Conservation (phyloP, 2,888 invertebrate species). For the Agrotis segetum region DNA sequence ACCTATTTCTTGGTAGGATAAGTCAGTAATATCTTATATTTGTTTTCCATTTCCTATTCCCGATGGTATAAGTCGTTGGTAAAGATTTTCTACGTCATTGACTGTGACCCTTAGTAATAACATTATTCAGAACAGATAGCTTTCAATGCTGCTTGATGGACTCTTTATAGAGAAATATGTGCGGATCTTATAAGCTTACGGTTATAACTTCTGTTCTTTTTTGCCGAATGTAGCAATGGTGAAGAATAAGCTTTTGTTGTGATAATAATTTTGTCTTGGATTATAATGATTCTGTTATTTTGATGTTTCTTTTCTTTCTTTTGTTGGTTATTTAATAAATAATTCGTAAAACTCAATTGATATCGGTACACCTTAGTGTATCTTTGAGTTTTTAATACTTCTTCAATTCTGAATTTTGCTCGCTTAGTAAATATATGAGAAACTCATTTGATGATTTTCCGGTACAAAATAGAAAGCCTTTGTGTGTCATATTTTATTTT, state of each 20-base stretch:
- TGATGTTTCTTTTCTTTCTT: not conserved
- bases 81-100: constrained; percentile 82
- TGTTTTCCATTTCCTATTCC: constrained; percentile 75
- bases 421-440: too few relatives aligned
- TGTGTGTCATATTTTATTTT: too few relatives aligned
- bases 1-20: constrained; percentile 55
- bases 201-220: constrained; percentile 24
- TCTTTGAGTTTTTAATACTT: too few relatives aligned
- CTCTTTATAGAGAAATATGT: constrained; percentile 51
- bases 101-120: constrained; percentile 77
- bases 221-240: not conserved
- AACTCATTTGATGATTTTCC: too few relatives aligned
- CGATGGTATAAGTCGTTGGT: constrained; percentile 72
- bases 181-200: constrained; percentile 13
- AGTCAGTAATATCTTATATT: constrained; percentile 69
- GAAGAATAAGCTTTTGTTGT: constrained; percentile 5
- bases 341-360: too few relatives aligned
- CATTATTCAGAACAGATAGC: constrained; percentile 76
- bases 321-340: too few relatives aligned
- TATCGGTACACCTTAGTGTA: too few relatives aligned
- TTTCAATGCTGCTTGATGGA: constrained; percentile 44
- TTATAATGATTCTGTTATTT: constrained; percentile 1
- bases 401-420: too few relatives aligned
- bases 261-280: not conserved
- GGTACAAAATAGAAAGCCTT: too few relatives aligned